Evolutionary conservation across 2,888 invertebrate genomes (phyloP), one percentile per base, ranked within the genome.

Genomic region (Volucella inflata): DNA sequence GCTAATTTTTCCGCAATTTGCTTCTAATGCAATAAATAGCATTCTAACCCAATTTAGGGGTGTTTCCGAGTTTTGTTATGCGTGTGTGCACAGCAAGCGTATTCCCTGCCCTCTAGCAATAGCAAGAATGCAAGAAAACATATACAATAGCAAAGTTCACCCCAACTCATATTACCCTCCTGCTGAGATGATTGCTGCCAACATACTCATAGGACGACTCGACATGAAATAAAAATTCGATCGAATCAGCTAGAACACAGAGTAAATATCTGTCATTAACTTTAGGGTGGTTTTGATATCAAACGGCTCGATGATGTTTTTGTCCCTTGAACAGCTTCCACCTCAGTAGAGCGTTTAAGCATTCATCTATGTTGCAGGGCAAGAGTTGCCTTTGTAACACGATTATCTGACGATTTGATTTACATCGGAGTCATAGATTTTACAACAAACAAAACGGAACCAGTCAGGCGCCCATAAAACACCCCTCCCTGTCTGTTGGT

Each of bases 1-100:
- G 92, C 92, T 92, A 92, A 92, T 92, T 92, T 92, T 92, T 92
- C 92, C 92, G 91, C 92, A 92, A 92, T 92, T 92, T 92, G 91
- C 91, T 91, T 91, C 90, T 92, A 92, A 92, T 92, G 90, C 90
- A 92, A 92, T 91, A 91, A 88, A 88, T 88, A 87, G 88, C 88
- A 81, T 84, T 88, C 87, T 88, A 88, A 80, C 85, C 64, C 81
- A 79, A 82, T 87, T 85, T 85, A 74, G 50, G 83, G 87, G 75
- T 82, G 82, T 68, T 65, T 44, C 53, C 21, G 59, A 62, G 59
- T 77, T 67, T 6, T 71, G 87, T 79, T 74, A 70, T 81, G 85
- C 80, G 62, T 87, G 88, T 85, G 84, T 83, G 71, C 80, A 75
- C 79, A 72, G 60, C 77, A 77, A 67, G 50, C 30, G 38, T n/a